Base-by-base conservation (phyloP, 2,888 invertebrate species). In the Apodemia duryi region DNA sequence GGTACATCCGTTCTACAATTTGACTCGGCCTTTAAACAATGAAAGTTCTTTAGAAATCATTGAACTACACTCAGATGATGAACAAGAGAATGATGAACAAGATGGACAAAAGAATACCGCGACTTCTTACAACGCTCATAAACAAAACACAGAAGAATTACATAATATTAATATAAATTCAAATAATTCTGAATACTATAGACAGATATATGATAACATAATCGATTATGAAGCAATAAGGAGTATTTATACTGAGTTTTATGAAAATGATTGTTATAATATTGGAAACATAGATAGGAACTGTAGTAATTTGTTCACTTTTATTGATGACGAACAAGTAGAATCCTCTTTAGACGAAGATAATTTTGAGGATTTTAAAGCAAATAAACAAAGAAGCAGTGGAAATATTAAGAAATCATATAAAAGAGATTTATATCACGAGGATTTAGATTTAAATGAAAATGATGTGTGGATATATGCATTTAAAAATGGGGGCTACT, bases 381-480 rank as follows among this genome's bases (percentile, higher is more conserved):
- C 21, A 38, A 51, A 52, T 54, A 35, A 38, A 29, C 41, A 43
- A 29, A 57, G 68, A 32, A 75, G 74, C 65, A 69, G 74, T 13
- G 70, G 73, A 63, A 3, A 64, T 46, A 13, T 13, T 41, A 60
- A 13, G 2, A 43, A 64, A 2, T 38, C 38, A 38, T 38, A 54
- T 13, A 46, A 60, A 10, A 32, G 2, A 49, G 29, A 54, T 54
- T 54, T 38, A 38, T 35, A 6, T 28, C 1, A 29, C 10, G 11
- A 64, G 10, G 46, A 38, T 65, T 41, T 13, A 11, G 49, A 38
- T 38, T 11, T 67, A 77, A 32, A 74, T 72, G 76, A 80, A 29
- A 63, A 63, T 35, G 75, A 77, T 60, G 51, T 88, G 67, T 86
- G 83, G 81, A 86, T 88, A 61, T 88, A 88, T 73, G 88, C 88